A percentile compares a stretch with the other conserved stretches of the same genome.
These are phyloP conservation scores for Chloromyia formosa DNA, from an alignment of 2,888 invertebrate genomes.

Conservation along the genomic window DNA sequence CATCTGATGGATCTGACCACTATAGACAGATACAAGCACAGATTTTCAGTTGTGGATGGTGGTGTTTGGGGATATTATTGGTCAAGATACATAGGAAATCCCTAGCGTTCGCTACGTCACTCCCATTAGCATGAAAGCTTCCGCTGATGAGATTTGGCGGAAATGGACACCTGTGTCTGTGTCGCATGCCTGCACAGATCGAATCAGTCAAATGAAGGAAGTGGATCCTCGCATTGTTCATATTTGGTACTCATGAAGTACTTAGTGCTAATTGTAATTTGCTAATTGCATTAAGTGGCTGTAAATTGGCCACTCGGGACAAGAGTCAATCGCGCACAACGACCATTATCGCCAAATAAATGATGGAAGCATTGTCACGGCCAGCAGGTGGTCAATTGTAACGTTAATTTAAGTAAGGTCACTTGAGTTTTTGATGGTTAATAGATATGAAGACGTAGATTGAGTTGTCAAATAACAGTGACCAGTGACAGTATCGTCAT, in stretches of 20 bases:
- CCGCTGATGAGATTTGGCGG: background rate
- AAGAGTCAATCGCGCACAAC: too few species aligned
- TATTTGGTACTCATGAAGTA: background rate
- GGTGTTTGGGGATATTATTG: background rate
- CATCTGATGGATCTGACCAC: background rate
- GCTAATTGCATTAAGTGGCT: constrained; percentile 18
- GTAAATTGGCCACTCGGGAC: background rate
- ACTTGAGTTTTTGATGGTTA: background rate
- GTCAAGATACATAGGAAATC: background rate
- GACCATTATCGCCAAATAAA: constrained; percentile 9
- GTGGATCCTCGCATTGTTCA: constrained; percentile 9
- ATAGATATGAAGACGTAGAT: too few species aligned
- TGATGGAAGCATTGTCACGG: constrained; percentile 13
- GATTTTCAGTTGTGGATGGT: too few species aligned
- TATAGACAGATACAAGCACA: background rate
- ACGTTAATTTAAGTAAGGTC: background rate
- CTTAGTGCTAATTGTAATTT: background rate
- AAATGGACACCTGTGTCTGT: background rate
- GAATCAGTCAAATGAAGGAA: constrained; percentile 11
- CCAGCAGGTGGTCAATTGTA: constrained; percentile 3
- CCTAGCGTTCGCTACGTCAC: background rate
- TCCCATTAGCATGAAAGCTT: background rate
- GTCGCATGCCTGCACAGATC: background rate
- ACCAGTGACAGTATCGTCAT: too few species aligned
- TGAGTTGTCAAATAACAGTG: too few species aligned